Conservation (phyloP, 2,888 invertebrate genomes). For the Elegia similella region DNA sequence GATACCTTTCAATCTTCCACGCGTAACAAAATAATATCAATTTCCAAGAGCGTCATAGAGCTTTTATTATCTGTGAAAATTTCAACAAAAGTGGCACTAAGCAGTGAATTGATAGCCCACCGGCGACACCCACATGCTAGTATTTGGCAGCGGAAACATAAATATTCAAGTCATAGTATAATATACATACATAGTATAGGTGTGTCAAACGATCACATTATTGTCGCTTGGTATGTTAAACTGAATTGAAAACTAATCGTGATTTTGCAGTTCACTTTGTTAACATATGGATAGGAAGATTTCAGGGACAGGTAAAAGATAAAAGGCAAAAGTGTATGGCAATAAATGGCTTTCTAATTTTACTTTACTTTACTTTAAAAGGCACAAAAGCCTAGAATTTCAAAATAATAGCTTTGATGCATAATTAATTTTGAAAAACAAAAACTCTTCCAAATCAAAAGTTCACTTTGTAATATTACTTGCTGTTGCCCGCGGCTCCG, state of each 20-base stretch:
- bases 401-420: too few relatives aligned
- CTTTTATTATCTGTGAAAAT: constrained; percentile 48
- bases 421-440: too few relatives aligned
- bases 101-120: constrained; percentile 1
- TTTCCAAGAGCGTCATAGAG: neutral
- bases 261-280: neutral
- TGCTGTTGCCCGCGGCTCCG: too few relatives aligned
- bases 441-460: too few relatives aligned
- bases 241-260: neutral
- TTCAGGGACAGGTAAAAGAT: too few relatives aligned
- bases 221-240: neutral
- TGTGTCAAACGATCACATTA: neutral
- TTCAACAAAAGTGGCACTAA: constrained; percentile 12
- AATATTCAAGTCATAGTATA: constrained; percentile 5
- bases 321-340: too few relatives aligned
- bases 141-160: constrained; percentile 16
- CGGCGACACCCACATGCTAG: constrained; percentile 6
- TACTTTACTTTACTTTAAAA: too few relatives aligned
- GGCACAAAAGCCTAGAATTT: too few relatives aligned
- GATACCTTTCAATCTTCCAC: neutral
- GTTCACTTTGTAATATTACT: too few relatives aligned
- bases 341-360: too few relatives aligned
- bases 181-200: constrained; percentile 18
- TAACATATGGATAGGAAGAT: too few relatives aligned
- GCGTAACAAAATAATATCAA: neutral